These are phyloP conservation scores for Eueides isabella DNA, from an alignment of 1,140 invertebrate genomes.

Conservation along the genomic window DNA sequence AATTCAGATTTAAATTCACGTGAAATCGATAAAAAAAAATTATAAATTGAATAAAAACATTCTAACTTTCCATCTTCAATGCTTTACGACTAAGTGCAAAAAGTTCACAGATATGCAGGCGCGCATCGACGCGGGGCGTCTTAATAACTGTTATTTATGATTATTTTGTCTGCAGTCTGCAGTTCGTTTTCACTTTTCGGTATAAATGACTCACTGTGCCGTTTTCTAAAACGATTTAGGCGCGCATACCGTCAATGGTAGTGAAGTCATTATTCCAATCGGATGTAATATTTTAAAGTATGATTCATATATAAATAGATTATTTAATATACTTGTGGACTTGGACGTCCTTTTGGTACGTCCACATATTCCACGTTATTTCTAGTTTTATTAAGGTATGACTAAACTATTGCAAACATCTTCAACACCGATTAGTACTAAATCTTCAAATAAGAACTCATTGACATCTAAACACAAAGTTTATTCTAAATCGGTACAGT, in stretches of 20 bases:
- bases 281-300: neutral
- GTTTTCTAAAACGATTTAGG: constrained; percentile 10
- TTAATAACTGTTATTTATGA: constrained; percentile 16
- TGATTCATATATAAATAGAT: neutral
- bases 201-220: neutral
- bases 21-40: neutral
- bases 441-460: too few species aligned
- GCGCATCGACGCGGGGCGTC: neutral
- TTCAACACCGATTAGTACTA: too few species aligned
- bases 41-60: neutral
- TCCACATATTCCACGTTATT: too few species aligned
- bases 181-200: constrained; percentile 7
- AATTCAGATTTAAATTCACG: neutral
- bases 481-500: too few species aligned
- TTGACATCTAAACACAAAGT: too few species aligned
- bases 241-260: neutral
- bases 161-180: constrained; percentile 12
- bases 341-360: too few species aligned
- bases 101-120: neutral
- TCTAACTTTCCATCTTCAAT: neutral
- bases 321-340: too few species aligned
- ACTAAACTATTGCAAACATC: too few species aligned
- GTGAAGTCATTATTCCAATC: neutral
- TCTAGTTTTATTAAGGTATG: too few species aligned
- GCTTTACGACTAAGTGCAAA: neutral